Conservation (phyloP, 2,888 invertebrate species). For the Seladonia tumulorum region DNA sequence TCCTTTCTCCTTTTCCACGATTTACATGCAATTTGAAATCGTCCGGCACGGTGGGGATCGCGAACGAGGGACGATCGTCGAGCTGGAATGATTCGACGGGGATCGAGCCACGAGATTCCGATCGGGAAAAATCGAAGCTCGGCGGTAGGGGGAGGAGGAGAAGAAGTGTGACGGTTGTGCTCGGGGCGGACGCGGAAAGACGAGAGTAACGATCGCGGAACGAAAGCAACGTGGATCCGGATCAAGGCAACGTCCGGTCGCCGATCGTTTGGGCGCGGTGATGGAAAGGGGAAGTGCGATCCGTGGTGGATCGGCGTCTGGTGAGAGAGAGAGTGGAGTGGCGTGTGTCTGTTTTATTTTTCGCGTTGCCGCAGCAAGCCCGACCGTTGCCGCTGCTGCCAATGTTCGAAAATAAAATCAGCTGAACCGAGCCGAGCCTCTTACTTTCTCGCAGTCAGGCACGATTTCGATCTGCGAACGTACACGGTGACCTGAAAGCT, state of each 20-base stretch:
- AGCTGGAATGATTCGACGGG: not conserved
- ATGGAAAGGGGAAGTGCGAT: conserved; percentile 67
- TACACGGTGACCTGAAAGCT: conserved; percentile 57
- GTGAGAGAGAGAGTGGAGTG: conserved; percentile 60
- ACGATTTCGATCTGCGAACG: conserved; percentile 51
- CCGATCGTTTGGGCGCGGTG: conserved; percentile 55
- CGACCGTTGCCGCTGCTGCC: conserved; percentile 12
- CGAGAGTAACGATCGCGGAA: conserved; percentile 22
- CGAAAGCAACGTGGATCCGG: conserved; percentile 53
- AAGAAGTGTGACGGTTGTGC: not conserved
- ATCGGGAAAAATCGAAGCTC: conserved; percentile 5
- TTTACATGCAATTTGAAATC: not conserved
- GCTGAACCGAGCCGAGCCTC: conserved; percentile 68
- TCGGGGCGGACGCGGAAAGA: conserved; percentile 10
- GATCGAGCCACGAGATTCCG: not conserved
- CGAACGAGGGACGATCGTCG: not conserved
- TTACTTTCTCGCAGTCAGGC: conserved; percentile 73
- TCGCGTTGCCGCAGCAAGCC: conserved; percentile 55
- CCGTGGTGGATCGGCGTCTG: conserved; percentile 44
- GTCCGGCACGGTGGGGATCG: not conserved
- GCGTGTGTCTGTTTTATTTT: conserved; percentile 70
- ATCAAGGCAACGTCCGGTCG: conserved; percentile 52
- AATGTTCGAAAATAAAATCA: conserved; percentile 71
- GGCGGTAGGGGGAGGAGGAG: not conserved
- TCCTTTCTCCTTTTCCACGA: conserved; percentile 15